Evolutionary conservation across 1,140 invertebrate genomes (phyloP), one percentile per base, ranked within the genome.

Genomic region (Tenebrio molitor): DNA sequence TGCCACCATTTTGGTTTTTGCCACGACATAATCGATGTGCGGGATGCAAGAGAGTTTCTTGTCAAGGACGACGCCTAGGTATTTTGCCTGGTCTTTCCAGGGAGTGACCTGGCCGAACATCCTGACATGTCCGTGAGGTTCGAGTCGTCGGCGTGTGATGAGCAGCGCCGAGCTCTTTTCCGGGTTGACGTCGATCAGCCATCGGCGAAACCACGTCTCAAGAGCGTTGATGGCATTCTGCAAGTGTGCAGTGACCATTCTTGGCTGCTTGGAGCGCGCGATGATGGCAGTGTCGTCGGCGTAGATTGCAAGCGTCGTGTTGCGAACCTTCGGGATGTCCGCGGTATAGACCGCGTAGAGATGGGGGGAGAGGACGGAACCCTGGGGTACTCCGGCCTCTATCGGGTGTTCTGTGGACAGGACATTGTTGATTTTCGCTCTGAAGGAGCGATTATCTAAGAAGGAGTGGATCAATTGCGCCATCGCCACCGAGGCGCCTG

Each of bases 241-340:
- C 12, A 66, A 4, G 5, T 42, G n/a, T 33, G 12, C 1, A n/a
- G 39, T 23, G n/a, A 36, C 64, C 21, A 29, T 17, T 5, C 10
- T 2, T 1, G 64, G 36, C 17, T 66, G 19, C 14, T 17, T 42
- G 12, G 39, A 66, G 14, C 42, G 7, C 5, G 39, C 16, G 7
- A 25, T 5, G 8, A 66, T 41, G 0, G 64, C 64, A 1, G 64
- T 66, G 39, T 66, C 64, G 23, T 66, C 64, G 0, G 64, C 64
- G 19, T 25, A 66, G 19, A 58, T 1, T 3, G 50, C 50, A 23
- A 58, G 17, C 7, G 17, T 17, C 10, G 64, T 66, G 5, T 23
- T 58, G 3, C 14, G 16, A 0, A 12, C 8, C 25, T 66, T 66
- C 5, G 64, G 64, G 2, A 66, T 66, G 23, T 66, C 64, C 8